These are phyloP conservation scores for Tethya wilhelma DNA, from an alignment of 37 sponge, comb jelly and placozoan species.

Conservation along the genomic window DNA sequence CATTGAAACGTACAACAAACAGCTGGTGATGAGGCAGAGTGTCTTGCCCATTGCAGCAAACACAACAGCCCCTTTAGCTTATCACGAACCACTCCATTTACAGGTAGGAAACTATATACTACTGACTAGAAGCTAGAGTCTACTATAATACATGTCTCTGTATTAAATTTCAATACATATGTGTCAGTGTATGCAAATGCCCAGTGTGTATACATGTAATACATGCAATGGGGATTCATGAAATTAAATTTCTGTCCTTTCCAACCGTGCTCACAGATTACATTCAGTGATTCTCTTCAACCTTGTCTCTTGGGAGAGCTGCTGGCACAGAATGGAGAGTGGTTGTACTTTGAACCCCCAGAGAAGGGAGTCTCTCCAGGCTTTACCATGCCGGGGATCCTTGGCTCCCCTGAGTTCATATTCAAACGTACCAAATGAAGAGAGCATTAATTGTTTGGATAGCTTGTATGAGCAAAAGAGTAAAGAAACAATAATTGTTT, in stretches of 20 bases:
- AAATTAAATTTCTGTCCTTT: neutral
- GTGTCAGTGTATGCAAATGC: no score
- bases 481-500: no score
- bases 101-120: neutral
- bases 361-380: constrained; percentile 3
- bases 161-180: neutral
- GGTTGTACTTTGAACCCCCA: constrained; percentile 49
- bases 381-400: constrained; percentile 43
- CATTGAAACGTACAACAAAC: constrained; percentile 5
- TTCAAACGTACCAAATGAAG: no score
- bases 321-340: constrained; percentile 29
- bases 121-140: neutral
- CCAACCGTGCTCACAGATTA: no score
- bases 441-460: no score
- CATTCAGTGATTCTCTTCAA: neutral
- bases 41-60: neutral
- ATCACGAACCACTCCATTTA: neutral
- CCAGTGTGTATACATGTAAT: constrained; percentile 15
- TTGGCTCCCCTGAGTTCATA: no score
- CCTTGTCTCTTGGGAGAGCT: constrained; percentile 55
- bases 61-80: neutral
- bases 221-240: neutral
- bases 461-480: no score
- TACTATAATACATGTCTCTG: neutral
- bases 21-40: constrained; percentile 12